phyloP scores from a whole-genome alignment of 2,888 invertebrate species.

The Vanessa cardui region DNA sequence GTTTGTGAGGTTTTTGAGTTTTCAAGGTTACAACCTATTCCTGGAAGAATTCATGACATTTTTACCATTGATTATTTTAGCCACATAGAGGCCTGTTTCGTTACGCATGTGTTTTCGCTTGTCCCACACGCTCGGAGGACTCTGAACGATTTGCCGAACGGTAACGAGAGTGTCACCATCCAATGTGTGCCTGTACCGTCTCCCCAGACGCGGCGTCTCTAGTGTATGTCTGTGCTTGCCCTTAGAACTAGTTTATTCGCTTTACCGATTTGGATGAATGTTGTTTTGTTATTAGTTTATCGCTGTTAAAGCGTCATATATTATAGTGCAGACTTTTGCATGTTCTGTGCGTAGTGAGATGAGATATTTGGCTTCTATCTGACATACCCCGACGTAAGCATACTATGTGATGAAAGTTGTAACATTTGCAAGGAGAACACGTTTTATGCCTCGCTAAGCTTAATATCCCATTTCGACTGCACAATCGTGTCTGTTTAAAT shows the following conservation, averaged over 20 bases:
- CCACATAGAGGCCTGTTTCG: background rate
- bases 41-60: no score
- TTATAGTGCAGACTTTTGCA: conserved; percentile 48
- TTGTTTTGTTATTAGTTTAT: conserved; percentile 39
- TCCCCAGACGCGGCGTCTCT: background rate
- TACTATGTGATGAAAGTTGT: no score
- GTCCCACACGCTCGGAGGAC: background rate
- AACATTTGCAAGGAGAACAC: background rate
- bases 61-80: no score
- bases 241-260: conserved; percentile 39
- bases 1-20: no score
- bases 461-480: conserved; percentile 32
- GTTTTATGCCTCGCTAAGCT: background rate
- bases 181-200: background rate
- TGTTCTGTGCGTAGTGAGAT: conserved; percentile 41
- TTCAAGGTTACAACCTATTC: no score
- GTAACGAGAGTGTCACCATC: background rate
- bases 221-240: conserved; percentile 33
- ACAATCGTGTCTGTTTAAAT: background rate
- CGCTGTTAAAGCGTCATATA: conserved; percentile 34
- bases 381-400: no score
- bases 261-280: conserved; percentile 40
- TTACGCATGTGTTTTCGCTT: conserved; percentile 9
- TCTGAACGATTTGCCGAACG: background rate
- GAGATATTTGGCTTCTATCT: conserved; percentile 22